These are phyloP conservation scores for Cromileptes altivelis DNA, from an alignment of 2,113 vertebrate species.

Conservation along the genomic window DNA sequence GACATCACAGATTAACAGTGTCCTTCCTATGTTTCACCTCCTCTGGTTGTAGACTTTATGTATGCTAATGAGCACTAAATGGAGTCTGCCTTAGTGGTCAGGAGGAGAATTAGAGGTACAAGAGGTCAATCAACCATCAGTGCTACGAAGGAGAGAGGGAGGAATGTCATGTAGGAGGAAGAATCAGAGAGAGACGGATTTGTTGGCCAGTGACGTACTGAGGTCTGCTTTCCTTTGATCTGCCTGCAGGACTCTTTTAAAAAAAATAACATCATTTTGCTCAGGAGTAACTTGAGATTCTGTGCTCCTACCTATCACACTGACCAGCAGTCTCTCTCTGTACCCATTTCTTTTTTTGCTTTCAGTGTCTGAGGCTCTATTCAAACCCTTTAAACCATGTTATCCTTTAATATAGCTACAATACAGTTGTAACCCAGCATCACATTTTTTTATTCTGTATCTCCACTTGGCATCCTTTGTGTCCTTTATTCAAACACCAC, in stretches of 20 bases:
- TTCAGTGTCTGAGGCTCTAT: neutral
- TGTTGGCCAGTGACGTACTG: constrained; percentile 9
- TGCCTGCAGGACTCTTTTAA: neutral
- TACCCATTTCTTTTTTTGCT: neutral
- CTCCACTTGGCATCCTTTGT: neutral
- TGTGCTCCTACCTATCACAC: neutral
- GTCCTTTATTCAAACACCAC: neutral
- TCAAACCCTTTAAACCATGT: neutral
- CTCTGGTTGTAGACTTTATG: constrained; percentile 42
- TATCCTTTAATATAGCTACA: neutral
- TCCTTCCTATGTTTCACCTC: constrained; percentile 37
- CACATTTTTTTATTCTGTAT: neutral
- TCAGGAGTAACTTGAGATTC: neutral
- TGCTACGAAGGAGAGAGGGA: neutral
- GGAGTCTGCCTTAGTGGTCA: constrained; percentile 33
- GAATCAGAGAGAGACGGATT: constrained; percentile 13
- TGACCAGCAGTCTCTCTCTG: neutral
- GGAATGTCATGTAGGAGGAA: constrained; percentile 2
- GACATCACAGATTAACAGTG: constrained; percentile 22
- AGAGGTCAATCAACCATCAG: constrained; percentile 48
- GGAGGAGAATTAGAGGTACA: constrained; percentile 35
- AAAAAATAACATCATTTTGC: neutral
- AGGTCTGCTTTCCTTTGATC: constrained; percentile 12
- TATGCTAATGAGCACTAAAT: constrained; percentile 56
- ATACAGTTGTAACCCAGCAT: neutral